These are phyloP conservation scores for Drosophila helvetica DNA, from an alignment of 2,888 invertebrate genomes.

Conservation along the genomic window DNA sequence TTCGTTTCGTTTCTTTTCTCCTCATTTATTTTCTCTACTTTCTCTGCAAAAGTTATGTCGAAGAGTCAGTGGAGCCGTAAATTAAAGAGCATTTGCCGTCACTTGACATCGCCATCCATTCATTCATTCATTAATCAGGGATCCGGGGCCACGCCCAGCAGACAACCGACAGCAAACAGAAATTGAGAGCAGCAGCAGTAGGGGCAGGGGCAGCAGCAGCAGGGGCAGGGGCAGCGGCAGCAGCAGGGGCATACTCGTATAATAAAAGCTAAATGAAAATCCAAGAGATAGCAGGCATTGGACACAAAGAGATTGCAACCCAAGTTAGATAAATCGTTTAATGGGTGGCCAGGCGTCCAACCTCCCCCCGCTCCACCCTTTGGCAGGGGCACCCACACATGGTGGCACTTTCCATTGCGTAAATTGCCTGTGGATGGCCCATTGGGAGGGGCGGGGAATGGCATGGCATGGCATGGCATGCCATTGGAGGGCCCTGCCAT, in stretches of 20 bases:
- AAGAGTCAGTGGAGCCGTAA: slow-evolving; percentile 44
- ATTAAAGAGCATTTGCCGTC: slow-evolving; percentile 49
- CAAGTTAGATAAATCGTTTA: not conserved
- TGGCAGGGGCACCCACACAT: slow-evolving; percentile 62
- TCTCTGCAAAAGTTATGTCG: slow-evolving; percentile 21
- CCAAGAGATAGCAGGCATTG: slow-evolving; percentile 40
- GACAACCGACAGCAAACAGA: slow-evolving; percentile 17
- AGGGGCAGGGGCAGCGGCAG: slow-evolving; percentile 2
- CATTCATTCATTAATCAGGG: slow-evolving; percentile 74
- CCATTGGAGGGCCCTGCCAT: slow-evolving; percentile 31
- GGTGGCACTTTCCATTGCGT: slow-evolving; percentile 67
- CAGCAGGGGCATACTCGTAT: not conserved
- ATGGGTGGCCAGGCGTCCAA: not conserved
- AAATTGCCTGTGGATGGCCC: slow-evolving; percentile 44
- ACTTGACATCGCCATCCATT: slow-evolving; percentile 44
- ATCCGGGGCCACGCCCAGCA: slow-evolving; percentile 39
- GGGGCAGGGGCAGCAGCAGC: slow-evolving; percentile 1
- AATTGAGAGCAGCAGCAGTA: slow-evolving; percentile 55
- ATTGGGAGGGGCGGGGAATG: slow-evolving; percentile 9
- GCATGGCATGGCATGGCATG: slow-evolving; percentile 4
- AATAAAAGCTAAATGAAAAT: slow-evolving; percentile 54
- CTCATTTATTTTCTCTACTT: slow-evolving; percentile 11
- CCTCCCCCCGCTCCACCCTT: not conserved
- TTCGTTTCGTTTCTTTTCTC: slow-evolving; percentile 29
- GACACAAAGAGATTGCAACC: slow-evolving; percentile 17